Conservation (phyloP, 2,888 invertebrate genomes). For the Phyllotreta striolata region DNA sequence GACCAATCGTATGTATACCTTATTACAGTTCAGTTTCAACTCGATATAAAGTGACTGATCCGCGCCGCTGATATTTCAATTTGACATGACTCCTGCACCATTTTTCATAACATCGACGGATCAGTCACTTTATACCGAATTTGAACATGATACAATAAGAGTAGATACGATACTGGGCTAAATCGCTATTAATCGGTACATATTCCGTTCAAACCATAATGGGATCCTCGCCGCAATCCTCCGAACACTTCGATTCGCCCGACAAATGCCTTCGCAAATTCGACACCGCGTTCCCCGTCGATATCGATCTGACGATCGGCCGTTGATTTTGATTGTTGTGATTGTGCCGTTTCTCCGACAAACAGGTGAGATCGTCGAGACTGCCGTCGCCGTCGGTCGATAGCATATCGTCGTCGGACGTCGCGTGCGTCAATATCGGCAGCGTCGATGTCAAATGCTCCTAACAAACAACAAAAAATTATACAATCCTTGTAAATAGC, state of each 20-base stretch:
- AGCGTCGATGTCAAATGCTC: slow-evolving; percentile 80
- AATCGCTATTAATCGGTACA: too few relatives aligned
- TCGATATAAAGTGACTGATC: too few relatives aligned
- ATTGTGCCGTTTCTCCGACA: slow-evolving; percentile 49
- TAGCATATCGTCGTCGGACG: slow-evolving; percentile 88
- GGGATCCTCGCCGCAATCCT: slow-evolving; percentile 60
- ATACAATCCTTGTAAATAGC: too few relatives aligned
- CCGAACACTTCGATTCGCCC: slow-evolving; percentile 57
- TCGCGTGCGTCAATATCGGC: slow-evolving; percentile 81
- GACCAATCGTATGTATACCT: too few relatives aligned
- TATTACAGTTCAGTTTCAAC: too few relatives aligned
- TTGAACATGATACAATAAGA: too few relatives aligned
- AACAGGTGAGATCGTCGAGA: slow-evolving; percentile 67
- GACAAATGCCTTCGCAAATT: slow-evolving; percentile 61
- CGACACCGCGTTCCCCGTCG: slow-evolving; percentile 56
- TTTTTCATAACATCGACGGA: too few relatives aligned
- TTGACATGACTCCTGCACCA: too few relatives aligned
- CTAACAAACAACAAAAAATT: slow-evolving; percentile 14
- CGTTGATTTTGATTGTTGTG: slow-evolving; percentile 37
- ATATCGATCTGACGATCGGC: slow-evolving; percentile 58
- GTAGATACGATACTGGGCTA: too few relatives aligned
- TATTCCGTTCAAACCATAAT: slow-evolving; percentile 58
- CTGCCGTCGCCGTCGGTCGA: slow-evolving; percentile 82
- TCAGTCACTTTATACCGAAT: too few relatives aligned
- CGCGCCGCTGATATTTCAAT: too few relatives aligned